Base-by-base conservation (phyloP, 2,888 invertebrate species). In the Elysia crispata region DNA sequence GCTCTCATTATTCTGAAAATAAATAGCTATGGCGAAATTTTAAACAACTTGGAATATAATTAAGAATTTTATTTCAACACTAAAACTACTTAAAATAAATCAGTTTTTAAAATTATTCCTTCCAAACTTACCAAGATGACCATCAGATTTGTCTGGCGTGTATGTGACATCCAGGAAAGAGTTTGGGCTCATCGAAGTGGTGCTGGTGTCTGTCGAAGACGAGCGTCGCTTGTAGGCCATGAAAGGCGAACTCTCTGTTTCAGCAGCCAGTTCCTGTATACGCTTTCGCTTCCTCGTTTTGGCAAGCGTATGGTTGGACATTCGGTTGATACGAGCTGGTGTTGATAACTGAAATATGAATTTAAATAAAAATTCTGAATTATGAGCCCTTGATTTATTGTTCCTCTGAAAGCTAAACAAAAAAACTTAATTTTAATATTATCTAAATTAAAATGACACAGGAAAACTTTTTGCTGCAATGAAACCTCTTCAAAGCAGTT, bases 91-190 rank as follows among this genome's bases (percentile, higher is more conserved):
- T n/a, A n/a, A n/a, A 54, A 54, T 15, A 54, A 54, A 54, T 13
- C 54, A 15, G 54, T 54, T 54, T 54, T 13, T 54, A 54, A 54
- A 54, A 54, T n/a, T n/a, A n/a, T n/a, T n/a, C 20, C 20, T 54
- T 13, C 20, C 54, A 13, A 54, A 54, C 60, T 60, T 60, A 60
- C 84, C 80, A 28, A 81, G 73, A 3, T 82, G 72, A n/a, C 78
- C 66, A 77, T 88, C 89, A 8, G 88, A 87, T 66, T 88, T 87
- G 81, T 91, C 91, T 1, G 95, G 89, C 0, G 89, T 89, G 80
- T 88, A 94, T 76, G 97, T 97, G 88, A 96, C 96, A 91, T 98
- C 98, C 84, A 98, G 94, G 92, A 97, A 95, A 87, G 97, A 97
- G 79, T 88, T 88, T 50, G 96, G 96, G 85, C 96, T 96, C 77